Evolutionary conservation across 2,113 vertebrate genomes (phyloP), one percentile per base, ranked within the genome.

Genomic region (Parotia lawesii): DNA sequence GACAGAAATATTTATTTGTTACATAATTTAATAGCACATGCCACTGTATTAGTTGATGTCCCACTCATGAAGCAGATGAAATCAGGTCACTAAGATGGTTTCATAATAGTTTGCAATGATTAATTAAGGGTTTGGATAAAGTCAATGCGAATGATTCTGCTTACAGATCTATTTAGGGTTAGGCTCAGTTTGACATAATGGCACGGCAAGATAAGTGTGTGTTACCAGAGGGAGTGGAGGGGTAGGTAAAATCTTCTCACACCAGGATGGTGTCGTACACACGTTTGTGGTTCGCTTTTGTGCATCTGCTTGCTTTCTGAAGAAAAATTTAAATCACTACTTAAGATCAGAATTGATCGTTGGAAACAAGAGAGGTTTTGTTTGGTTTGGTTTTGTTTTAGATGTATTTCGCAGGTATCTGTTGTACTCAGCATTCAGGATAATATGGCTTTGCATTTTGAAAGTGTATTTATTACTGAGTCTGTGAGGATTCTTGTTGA

Each of bases 61-160:
- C 66, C 62, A 37, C 40, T 82, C 85, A 60, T 79, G 67, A 85
- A 65, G 48, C 74, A 89, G 47, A 67, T 57, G 71, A 73, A 93
- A 94, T 73, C 48, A 48, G 84, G 35, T 94, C 81, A 74, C 74
- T 87, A 54, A 62, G 29, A 47, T 87, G 64, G 50, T 91, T 93
- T 87, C 58, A 33, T 89, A 91, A 94, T 87, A 70, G 81, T 37
- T 94, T 64, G 15, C 37, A 58, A 6, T 82, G 84, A 82, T 92
- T 72, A 85, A 66, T 83, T 87, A 58, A 40, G 67, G 42, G 44
- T 89, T 91, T 89, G 47, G 66, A 56, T 87, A 48, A 78, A 93
- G 29, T 81, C 64, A 64, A 9, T 84, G 45, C 29, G 66, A 80
- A 56, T 0, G 1, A 25, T 90, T 77, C 54, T 54, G 58, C 80